Base-by-base conservation (phyloP, 1,140 invertebrate genomes). In the Drosophila baimaii region DNA sequence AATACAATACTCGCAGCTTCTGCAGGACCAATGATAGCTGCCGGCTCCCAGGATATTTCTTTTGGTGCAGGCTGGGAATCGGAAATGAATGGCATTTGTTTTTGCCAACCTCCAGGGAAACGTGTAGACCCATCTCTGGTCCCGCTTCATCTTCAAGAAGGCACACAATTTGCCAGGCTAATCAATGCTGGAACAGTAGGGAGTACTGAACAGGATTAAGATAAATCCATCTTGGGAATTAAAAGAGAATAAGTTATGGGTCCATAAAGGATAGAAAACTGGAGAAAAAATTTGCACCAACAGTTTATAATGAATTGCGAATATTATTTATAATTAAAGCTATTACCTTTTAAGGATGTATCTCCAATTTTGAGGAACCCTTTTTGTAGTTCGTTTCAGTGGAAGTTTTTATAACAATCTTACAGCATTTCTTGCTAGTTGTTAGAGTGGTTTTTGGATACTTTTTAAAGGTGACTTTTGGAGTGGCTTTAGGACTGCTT, bases 61-160 rank as follows among this genome's bases (percentile, higher is more conserved):
- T 64, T 58, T 31, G 59, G 66, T 86, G 83, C 83, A 82, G 46
- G 61, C 71, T 46, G 25, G 78, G 82, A 52, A 79, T 82, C 65
- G 79, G 79, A 86, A 86, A 86, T 86, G 83, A 82, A 82, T 70
- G 66, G 82, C 82, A 88, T 86, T 86, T 88, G 79, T 86, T 79
- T 82, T 68, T 73, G 82, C 66, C 75, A 82, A 52, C 63, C 72
- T 63, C 58, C 47, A 21, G 63, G 70, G 71, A 68, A 35, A 39
- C 41, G 3, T 31, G 44, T n/a, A n/a, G 29, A 33, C 12, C 3
- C 19, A 21, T 21, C 43, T 37, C 21, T 19, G n/a, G 29, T 47
- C 19, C 52, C 33, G 2, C 17, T 19, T 44, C 39, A 19, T 8
- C 5, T 19, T 31, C 17, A 44, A 27, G 27, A 71, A 39, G 23